These are phyloP conservation scores for Albula goreensis DNA, from an alignment of 2,113 vertebrate species.

Conservation along the genomic window DNA sequence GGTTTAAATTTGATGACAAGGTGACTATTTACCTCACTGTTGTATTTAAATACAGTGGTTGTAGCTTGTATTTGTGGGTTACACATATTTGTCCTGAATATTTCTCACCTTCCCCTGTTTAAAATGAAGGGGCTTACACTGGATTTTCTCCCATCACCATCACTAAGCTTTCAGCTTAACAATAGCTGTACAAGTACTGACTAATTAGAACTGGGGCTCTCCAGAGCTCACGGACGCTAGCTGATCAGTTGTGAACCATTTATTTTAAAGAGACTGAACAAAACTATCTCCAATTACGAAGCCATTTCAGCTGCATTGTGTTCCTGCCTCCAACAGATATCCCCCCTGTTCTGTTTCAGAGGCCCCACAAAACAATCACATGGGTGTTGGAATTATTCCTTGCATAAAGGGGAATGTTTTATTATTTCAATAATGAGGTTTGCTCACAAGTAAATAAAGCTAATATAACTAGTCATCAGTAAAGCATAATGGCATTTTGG, in stretches of 20 bases:
- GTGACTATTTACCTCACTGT: not conserved
- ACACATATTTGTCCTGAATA: not conserved
- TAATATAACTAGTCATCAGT: constrained; percentile 62
- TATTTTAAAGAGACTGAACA: constrained; percentile 20
- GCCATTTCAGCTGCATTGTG: constrained; percentile 32
- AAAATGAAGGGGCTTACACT: not conserved
- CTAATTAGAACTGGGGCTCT: constrained; percentile 49
- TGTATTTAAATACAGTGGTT: not conserved
- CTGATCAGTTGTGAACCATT: constrained; percentile 42
- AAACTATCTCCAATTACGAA: constrained; percentile 49
- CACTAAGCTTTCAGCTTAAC: constrained; percentile 39
- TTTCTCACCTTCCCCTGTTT: not conserved
- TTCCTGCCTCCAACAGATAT: constrained; percentile 27
- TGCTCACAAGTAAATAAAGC: constrained; percentile 51
- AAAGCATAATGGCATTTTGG: constrained; percentile 63
- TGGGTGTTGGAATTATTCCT: constrained; percentile 3
- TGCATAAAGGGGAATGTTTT: constrained; percentile 50
- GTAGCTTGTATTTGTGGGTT: not conserved
- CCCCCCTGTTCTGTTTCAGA: not conserved
- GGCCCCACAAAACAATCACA: not conserved
- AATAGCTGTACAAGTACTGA: constrained; percentile 23
- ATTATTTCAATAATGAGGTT: constrained; percentile 54
- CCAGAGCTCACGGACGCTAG: constrained; percentile 41
- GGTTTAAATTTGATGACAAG: not conserved
- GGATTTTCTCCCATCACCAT: constrained; percentile 26